These are phyloP conservation scores for Umimayanthus chanpuru DNA, from an alignment of 92 coral and sea anemone species.

Conservation along the genomic window DNA sequence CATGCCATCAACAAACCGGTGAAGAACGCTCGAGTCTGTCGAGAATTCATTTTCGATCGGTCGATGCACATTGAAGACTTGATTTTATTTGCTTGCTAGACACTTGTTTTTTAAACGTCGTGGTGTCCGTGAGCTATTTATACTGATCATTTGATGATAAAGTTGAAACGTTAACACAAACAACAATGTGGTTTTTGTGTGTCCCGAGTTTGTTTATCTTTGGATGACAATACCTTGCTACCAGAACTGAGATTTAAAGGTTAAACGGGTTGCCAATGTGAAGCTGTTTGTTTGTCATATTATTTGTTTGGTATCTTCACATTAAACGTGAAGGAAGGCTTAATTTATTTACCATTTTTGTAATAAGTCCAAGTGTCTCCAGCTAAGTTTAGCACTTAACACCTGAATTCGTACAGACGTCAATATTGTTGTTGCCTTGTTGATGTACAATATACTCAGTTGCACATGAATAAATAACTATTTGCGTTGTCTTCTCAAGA, in stretches of 20 bases:
- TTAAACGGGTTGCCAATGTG: neutral
- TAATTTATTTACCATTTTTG: neutral
- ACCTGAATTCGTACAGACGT: neutral
- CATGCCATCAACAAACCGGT: neutral
- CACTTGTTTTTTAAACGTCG: neutral
- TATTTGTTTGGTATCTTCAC: neutral
- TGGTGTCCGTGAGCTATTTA: neutral
- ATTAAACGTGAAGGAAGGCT: neutral
- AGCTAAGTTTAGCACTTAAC: neutral
- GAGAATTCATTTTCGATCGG: neutral
- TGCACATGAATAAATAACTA: neutral
- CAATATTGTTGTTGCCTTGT: neutral
- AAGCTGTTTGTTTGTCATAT: neutral
- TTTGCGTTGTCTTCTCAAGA: neutral
- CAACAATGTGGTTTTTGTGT: neutral
- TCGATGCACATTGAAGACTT: neutral
- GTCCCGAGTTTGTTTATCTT: conserved; percentile 28
- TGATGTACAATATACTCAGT: neutral
- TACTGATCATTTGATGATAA: neutral
- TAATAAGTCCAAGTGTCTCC: too few species aligned
- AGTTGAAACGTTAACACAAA: neutral
- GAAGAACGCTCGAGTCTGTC: conserved; percentile 32
- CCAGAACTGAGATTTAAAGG: neutral
- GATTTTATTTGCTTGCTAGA: neutral
- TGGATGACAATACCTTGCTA: conserved; percentile 6